Conservation (phyloP, 2,113 vertebrate genomes). For the Piaya cayana region DNA sequence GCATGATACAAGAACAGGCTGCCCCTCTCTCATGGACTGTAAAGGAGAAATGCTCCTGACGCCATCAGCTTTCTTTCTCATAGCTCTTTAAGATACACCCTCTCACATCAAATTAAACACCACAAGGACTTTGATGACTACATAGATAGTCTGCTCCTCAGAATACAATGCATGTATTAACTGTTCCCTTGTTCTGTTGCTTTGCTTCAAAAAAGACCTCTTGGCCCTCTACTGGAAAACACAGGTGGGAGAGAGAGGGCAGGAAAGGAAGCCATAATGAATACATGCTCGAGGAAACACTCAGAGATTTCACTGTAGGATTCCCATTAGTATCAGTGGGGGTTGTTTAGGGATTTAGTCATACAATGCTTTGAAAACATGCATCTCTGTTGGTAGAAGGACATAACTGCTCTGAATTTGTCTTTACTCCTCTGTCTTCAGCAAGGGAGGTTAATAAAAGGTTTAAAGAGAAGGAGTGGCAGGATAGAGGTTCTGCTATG, state of each 20-base stretch:
- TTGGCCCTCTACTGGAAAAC: not conserved
- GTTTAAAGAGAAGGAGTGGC: not conserved
- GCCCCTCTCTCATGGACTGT: not conserved
- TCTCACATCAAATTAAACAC: not conserved
- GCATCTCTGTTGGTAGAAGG: not conserved
- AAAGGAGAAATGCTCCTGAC: not conserved
- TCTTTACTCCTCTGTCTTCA: not conserved
- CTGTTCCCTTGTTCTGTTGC: not conserved
- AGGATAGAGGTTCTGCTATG: not conserved
- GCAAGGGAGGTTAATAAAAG: not conserved
- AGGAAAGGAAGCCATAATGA: not conserved
- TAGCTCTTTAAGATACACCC: not conserved
- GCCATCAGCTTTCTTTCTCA: not conserved
- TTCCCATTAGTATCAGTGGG: not conserved
- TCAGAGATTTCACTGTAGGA: not conserved
- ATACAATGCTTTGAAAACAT: not conserved
- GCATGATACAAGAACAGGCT: not conserved
- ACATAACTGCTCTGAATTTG: not conserved
- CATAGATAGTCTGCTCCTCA: not conserved
- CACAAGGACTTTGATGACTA: not conserved
- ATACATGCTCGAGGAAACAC: not conserved
- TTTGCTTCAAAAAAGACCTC: not conserved
- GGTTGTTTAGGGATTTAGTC: constrained; percentile 4
- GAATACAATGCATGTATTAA: not conserved
- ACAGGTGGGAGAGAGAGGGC: not conserved